A percentile compares a stretch with the other conserved stretches of the same genome.
These are phyloP conservation scores for Glossophaga mutica DNA, from an alignment of 2,797 vertebrate genomes.

Conservation along the genomic window DNA sequence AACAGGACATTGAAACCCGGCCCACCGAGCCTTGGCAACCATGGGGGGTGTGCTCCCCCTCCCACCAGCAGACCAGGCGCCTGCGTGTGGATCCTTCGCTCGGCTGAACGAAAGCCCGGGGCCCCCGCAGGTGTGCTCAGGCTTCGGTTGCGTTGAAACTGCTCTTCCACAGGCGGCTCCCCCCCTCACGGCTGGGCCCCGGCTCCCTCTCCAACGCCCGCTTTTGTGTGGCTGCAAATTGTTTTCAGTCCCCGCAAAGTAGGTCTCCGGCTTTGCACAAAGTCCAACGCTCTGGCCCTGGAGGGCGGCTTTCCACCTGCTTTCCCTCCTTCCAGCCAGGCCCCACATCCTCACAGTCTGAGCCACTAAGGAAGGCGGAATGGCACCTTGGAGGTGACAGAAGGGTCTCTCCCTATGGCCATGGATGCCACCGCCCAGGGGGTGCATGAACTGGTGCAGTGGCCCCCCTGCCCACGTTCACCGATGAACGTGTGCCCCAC, in stretches of 20 bases:
- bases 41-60: neutral
- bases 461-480: neutral
- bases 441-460: rapidly evolving
- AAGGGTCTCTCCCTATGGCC: neutral
- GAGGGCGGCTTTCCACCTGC: rapidly evolving
- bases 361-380: neutral
- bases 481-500: rapidly evolving
- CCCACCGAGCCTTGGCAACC: rapidly evolving
- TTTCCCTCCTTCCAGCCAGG: neutral
- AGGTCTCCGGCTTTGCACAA: neutral
- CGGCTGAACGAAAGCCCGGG: rapidly evolving
- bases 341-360: neutral
- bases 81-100: neutral
- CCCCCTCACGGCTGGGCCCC: rapidly evolving
- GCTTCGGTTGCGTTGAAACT: neutral
- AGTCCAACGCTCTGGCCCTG: neutral
- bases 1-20: neutral
- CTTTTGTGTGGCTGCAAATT: neutral
- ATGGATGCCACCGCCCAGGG: neutral
- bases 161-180: neutral
- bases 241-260: neutral
- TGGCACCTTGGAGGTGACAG: neutral
- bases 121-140: neutral
- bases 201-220: neutral
- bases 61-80: rapidly evolving